These are phyloP conservation scores for Spicauda simplicius DNA, from an alignment of 2,888 invertebrate genomes.

Conservation along the genomic window DNA sequence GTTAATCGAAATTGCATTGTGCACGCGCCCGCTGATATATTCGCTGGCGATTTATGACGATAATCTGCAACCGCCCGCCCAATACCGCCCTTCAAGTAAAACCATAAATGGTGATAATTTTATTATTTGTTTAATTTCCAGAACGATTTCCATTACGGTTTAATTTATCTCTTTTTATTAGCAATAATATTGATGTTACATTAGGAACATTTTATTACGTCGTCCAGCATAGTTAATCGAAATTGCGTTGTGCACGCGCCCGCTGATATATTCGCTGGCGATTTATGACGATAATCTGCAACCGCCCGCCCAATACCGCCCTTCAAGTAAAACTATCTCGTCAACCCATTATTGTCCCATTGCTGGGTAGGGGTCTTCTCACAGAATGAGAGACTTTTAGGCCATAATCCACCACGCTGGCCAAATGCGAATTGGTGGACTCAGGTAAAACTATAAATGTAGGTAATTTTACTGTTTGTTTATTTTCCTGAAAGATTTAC, in stretches of 20 bases:
- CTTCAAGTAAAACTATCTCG: not conserved
- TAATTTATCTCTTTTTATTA: no score
- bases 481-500: no score
- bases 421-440: no score
- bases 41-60: constrained; percentile 33
- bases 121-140: no score
- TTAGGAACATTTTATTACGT: constrained; percentile 64
- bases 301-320: constrained; percentile 18
- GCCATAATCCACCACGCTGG: no score
- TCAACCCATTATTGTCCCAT: no score
- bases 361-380: no score
- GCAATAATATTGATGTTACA: no score
- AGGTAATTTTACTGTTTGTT: no score
- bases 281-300: constrained; percentile 33
- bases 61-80: constrained; percentile 27
- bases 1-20: constrained; percentile 65
- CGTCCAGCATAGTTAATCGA: constrained; percentile 63
- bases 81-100: constrained; percentile 1
- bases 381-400: no score
- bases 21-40: constrained; percentile 43
- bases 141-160: no score
- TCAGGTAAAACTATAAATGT: no score
- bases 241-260: constrained; percentile 54
- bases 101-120: not conserved
- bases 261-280: constrained; percentile 37